A percentile compares a stretch with the other conserved stretches of the same genome.
phyloP scores from a whole-genome alignment of 2,888 invertebrate genomes.

The Aromia moschata region DNA sequence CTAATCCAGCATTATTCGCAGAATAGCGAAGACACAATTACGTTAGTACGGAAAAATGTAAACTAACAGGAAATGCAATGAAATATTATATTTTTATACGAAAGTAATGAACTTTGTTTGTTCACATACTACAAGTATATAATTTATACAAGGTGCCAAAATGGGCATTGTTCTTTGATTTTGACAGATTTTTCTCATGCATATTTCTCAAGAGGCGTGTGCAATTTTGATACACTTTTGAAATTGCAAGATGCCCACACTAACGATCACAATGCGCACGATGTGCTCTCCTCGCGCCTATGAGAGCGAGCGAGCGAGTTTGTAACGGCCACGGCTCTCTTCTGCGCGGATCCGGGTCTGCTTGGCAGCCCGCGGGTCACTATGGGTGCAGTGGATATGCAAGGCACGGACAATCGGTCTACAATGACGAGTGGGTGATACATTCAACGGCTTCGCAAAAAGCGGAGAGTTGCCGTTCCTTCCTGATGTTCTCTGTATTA shows the following conservation, averaged over 20 bases:
- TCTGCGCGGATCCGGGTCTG: conserved; percentile 38
- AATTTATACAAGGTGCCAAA: too few relatives aligned
- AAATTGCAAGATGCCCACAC: conserved; percentile 12
- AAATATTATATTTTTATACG: too few relatives aligned
- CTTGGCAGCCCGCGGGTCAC: conserved; percentile 52
- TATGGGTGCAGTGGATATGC: conserved; percentile 53
- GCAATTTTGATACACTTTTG: conserved; percentile 16
- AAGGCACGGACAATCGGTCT: conserved; percentile 39
- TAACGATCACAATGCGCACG: conserved; percentile 15
- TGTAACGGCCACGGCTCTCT: conserved; percentile 14
- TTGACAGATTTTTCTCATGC: not conserved
- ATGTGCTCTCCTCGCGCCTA: conserved; percentile 13
- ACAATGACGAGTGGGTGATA: conserved; percentile 51
- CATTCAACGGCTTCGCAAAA: conserved; percentile 30
- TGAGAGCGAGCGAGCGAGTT: conserved; percentile 11
- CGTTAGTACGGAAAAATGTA: too few relatives aligned
- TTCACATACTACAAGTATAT: too few relatives aligned
- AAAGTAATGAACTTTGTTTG: too few relatives aligned
- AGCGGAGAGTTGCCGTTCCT: conserved; percentile 8
- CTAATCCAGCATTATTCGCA: too few relatives aligned
- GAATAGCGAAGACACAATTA: too few relatives aligned
- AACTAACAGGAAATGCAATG: too few relatives aligned
- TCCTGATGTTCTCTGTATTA: conserved; percentile 7
- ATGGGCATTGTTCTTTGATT: too few relatives aligned
- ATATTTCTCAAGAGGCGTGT: not conserved